Percentiles rank a stretch among this genome's conserved stretches.
Conservation (phyloP, 1,140 invertebrate genomes). For the Aradophagus sp. region DNA sequence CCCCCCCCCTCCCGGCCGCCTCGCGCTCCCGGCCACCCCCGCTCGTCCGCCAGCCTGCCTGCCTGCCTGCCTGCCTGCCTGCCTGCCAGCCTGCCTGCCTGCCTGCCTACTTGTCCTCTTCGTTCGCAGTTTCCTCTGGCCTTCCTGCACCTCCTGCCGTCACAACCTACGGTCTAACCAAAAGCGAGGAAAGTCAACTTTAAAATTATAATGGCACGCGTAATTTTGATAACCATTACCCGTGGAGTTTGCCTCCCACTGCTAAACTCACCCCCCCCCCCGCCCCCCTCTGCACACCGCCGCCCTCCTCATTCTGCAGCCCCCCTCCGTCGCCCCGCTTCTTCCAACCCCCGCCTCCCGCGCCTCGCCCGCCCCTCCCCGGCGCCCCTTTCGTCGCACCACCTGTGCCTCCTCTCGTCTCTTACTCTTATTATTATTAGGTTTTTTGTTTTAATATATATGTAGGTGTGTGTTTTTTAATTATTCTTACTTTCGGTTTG, state of each 20-base stretch:
- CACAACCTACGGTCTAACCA: slow-evolving; percentile 62
- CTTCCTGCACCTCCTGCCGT: slow-evolving; percentile 53
- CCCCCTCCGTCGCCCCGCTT: slow-evolving; percentile 1
- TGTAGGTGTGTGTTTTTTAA: slow-evolving; percentile 45
- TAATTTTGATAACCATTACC: slow-evolving; percentile 75
- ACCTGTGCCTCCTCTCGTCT: slow-evolving; percentile 32
- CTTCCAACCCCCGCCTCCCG: not conserved
- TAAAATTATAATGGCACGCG: slow-evolving; percentile 76
- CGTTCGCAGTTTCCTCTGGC: slow-evolving; percentile 60
- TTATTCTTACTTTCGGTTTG: slow-evolving; percentile 47
- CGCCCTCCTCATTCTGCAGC: too few relatives aligned
- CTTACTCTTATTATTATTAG: slow-evolving; percentile 46
- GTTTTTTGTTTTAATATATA: slow-evolving; percentile 47
- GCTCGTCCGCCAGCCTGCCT: too few relatives aligned
- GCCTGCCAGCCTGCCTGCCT: too few relatives aligned
- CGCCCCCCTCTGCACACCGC: not conserved
- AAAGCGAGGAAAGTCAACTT: slow-evolving; percentile 74
- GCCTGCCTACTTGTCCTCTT: slow-evolving; percentile 51
- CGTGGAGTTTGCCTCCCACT: slow-evolving; percentile 56
- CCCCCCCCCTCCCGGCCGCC: too few relatives aligned
- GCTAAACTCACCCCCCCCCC: slow-evolving; percentile 12
- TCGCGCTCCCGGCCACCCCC: too few relatives aligned
- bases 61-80: too few relatives aligned
- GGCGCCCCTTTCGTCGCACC: slow-evolving; percentile 17
- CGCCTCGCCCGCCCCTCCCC: not conserved